Conservation (phyloP, 1,140 invertebrate genomes). For the Batillaria attramentaria region DNA sequence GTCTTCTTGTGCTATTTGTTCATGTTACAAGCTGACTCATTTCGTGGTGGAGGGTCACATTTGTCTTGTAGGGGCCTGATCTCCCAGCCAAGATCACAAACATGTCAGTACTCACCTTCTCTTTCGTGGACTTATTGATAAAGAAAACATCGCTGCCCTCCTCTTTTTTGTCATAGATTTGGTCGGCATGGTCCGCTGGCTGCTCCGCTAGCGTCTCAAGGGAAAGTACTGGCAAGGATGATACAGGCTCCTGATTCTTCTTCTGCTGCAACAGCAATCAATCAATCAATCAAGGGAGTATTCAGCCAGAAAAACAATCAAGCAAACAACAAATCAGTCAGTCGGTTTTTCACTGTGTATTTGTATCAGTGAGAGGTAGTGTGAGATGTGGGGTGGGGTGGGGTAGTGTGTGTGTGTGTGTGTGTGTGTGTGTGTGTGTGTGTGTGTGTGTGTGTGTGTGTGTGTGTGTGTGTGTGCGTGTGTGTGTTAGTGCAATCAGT, state of each 20-base stretch:
- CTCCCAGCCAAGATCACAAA: too few relatives aligned
- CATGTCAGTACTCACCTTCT: conserved; percentile 41
- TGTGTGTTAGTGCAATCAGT: not conserved
- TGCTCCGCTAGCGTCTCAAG: not conserved
- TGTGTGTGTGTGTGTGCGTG: not conserved
- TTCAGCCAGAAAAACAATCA: too few relatives aligned
- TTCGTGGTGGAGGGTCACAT: too few relatives aligned
- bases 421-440: not conserved
- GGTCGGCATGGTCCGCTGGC: not conserved
- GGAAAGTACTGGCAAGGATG: not conserved
- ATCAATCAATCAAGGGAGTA: too few relatives aligned
- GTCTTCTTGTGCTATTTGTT: too few relatives aligned
- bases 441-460: not conserved
- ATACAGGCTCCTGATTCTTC: too few relatives aligned
- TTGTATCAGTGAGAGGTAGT: not conserved
- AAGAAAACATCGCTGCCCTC: conserved; percentile 41
- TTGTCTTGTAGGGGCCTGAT: too few relatives aligned
- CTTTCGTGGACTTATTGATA: conserved; percentile 42
- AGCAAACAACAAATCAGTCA: too few relatives aligned
- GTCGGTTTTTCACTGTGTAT: too few relatives aligned
- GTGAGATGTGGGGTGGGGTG: not conserved
- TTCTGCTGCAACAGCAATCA: too few relatives aligned
- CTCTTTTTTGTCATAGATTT: conserved; percentile 41
- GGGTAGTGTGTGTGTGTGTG: not conserved
- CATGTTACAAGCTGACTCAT: too few relatives aligned